phyloP scores from a whole-genome alignment of 1,140 invertebrate species.

The Teleogryllus occipitalis region DNA sequence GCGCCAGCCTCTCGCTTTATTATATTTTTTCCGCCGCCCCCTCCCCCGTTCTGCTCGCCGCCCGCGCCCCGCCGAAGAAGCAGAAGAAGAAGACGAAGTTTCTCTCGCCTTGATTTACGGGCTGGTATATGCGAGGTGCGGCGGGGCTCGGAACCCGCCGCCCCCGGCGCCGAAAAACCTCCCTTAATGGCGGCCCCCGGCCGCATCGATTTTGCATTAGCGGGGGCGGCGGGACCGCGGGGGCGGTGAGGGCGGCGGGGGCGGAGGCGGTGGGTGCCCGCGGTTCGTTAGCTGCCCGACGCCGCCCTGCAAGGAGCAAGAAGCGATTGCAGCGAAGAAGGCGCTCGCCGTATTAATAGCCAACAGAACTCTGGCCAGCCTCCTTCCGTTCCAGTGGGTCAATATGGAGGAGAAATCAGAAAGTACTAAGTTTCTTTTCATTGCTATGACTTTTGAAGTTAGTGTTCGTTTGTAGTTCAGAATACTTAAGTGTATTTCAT shows the following conservation, averaged over 20 bases:
- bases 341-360: neutral
- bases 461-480: no score
- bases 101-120: neutral
- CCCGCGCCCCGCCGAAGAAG: neutral
- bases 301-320: neutral
- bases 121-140: slow-evolving; percentile 2
- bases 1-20: neutral
- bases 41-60: neutral
- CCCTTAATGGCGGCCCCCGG: neutral
- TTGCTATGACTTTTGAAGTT: no score
- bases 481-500: no score
- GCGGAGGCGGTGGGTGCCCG: no score
- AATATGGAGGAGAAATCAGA: no score
- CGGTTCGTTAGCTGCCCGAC: neutral
- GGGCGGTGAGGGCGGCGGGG: no score
- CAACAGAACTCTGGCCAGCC: no score
- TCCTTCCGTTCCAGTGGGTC: no score
- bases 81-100: slow-evolving; percentile 4
- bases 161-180: neutral
- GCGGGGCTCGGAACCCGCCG: neutral
- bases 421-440: no score
- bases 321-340: neutral
- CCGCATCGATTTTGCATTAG: slow-evolving; percentile 2
- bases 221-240: no score
- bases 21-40: neutral